A percentile compares a stretch with the other conserved stretches of the same genome.
Evolutionary conservation across 2,888 invertebrate species (phyloP).

Genomic region (Cheiracanthium punctorium): DNA sequence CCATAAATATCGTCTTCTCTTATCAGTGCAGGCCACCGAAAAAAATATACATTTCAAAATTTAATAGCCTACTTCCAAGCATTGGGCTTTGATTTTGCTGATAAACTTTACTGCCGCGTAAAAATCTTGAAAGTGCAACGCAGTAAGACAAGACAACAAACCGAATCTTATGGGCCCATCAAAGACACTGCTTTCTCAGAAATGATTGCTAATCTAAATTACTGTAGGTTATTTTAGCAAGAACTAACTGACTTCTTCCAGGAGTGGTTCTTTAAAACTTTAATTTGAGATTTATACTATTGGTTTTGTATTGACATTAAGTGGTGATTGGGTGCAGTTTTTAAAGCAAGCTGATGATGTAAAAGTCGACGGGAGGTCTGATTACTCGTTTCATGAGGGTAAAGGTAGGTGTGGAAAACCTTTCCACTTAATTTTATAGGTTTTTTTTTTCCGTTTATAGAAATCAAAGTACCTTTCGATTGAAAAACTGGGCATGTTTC

Average conservation of each 20-base stretch:
- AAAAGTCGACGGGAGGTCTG: background rate
- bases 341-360: background rate
- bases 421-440: background rate
- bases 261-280: conserved; percentile 53
- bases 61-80: conserved; percentile 47
- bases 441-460: no score
- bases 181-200: conserved; percentile 38
- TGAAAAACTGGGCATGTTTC: no score
- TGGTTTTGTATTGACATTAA: conserved; percentile 40
- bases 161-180: conserved; percentile 30
- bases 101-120: conserved; percentile 58
- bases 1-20: conserved; percentile 48
- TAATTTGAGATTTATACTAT: conserved; percentile 53
- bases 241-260: conserved; percentile 33
- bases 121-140: conserved; percentile 16
- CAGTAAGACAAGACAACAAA: background rate
- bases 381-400: background rate
- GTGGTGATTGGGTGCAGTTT: background rate
- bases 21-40: conserved; percentile 35
- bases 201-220: conserved; percentile 40
- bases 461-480: no score
- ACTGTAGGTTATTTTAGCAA: conserved; percentile 27
- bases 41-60: conserved; percentile 62
- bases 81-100: conserved; percentile 54
- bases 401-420: background rate